Base-by-base conservation (phyloP, 2,797 vertebrate genomes). In the Pelobates cultripes region DNA sequence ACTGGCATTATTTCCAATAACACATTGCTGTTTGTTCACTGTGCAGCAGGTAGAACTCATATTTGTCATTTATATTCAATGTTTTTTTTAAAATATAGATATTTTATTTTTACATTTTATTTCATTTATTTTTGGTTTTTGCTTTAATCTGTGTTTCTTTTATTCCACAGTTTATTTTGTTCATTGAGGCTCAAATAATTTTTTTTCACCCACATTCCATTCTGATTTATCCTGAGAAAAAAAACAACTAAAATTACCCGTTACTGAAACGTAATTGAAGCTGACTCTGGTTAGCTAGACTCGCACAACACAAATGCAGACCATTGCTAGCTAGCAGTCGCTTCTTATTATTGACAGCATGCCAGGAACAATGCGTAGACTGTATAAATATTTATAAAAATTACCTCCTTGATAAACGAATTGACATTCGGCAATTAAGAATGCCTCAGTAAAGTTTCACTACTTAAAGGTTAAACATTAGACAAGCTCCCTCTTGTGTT, bases 381-480 rank as follows among this genome's bases (percentile, higher is more conserved):
- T 86, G 74, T 84, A 83, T 88, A 87, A 89, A 88, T 89, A 90
- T 90, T 90, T 90, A 87, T 76, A 75, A 83, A 84, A 28, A 78
- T 75, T 81, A 73, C 73, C 84, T 64, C 82, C 61, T 87, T 73
- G 40, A 80, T 75, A 85, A 87, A 89, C 86, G 87, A 87, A 82
- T 73, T 87, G 87, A 86, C 86, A 82, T 86, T 86, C 87, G 75
- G 77, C 86, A 89, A 87, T 90, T 88, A 51, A 86, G 86, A 85
- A 85, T 86, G 86, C 85, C 82, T 85, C 75, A 85, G 86, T 86
- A 76, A 89, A 88, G 86, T 84, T 83, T 85, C 85, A 89, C 76
- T 89, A 89, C 89, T 88, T 89, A 91, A 89, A 91, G 90, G 90
- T 90, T 90, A 90, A 91, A 91, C 87, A 91, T 89, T 89, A 90